A percentile compares a stretch with the other conserved stretches of the same genome.
phyloP scores from a whole-genome alignment of 2,797 vertebrate genomes.

The Chelon labrosus region DNA sequence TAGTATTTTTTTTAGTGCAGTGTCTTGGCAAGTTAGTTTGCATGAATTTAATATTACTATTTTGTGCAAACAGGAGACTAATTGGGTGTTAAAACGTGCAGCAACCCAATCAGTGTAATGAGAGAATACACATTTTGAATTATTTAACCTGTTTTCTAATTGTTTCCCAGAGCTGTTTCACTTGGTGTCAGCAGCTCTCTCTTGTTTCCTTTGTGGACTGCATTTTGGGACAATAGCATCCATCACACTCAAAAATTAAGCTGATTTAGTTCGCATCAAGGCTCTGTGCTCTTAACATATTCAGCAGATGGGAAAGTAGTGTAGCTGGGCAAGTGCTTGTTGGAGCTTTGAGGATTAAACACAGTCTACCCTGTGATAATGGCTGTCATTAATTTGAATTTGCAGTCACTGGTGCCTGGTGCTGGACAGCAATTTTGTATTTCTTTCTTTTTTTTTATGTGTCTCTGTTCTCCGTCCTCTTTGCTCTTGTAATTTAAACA shows the following conservation, averaged over 20 bases:
- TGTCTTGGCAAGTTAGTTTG: not conserved
- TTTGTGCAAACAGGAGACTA: not conserved
- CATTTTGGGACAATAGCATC: not conserved
- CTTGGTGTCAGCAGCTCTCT: not conserved
- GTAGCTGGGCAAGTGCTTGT: not conserved
- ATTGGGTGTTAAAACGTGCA: too few species aligned
- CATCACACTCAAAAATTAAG: not conserved
- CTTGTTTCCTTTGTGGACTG: not conserved
- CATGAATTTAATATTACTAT: not conserved
- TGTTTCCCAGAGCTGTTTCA: not conserved
- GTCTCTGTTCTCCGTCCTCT: slow-evolving; percentile 13
- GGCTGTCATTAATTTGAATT: slow-evolving; percentile 40
- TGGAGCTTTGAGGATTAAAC: slow-evolving; percentile 27
- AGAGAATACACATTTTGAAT: not conserved
- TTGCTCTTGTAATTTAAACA: slow-evolving; percentile 49
- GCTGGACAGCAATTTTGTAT: slow-evolving; percentile 19
- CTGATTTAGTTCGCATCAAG: not conserved
- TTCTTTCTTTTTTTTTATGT: slow-evolving; percentile 5
- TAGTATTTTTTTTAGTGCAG: not conserved
- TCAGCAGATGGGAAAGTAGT: not conserved
- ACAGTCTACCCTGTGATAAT: slow-evolving; percentile 21
- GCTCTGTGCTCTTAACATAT: not conserved
- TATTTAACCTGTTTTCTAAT: not conserved
- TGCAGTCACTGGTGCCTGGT: slow-evolving; percentile 2
- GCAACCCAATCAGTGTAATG: too few species aligned